phyloP scores from a whole-genome alignment of 2,888 invertebrate genomes.

The Eristalis pertinax region DNA sequence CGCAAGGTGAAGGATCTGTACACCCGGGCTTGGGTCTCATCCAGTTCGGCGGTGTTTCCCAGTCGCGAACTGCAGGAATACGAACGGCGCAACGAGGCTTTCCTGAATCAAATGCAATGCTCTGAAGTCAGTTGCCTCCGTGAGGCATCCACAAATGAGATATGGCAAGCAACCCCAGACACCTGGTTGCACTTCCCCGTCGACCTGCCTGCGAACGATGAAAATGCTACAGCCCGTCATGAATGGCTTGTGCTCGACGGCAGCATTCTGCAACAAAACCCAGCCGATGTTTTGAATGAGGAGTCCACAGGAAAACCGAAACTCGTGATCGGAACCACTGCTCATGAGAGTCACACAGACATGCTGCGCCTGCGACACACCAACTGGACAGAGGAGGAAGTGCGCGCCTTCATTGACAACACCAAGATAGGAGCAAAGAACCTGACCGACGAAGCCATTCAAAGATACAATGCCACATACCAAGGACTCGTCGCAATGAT shows the following conservation, averaged over 20 bases:
- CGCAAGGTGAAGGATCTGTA: slow-evolving; percentile 86
- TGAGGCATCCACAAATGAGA: slow-evolving; percentile 82
- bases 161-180: slow-evolving; percentile 87
- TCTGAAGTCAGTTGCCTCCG: slow-evolving; percentile 84
- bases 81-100: slow-evolving; percentile 84
- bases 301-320: slow-evolving; percentile 80
- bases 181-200: slow-evolving; percentile 86
- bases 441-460: slow-evolving; percentile 85
- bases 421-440: slow-evolving; percentile 84
- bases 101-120: slow-evolving; percentile 84
- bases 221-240: slow-evolving; percentile 84
- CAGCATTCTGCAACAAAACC: slow-evolving; percentile 85
- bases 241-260: slow-evolving; percentile 92
- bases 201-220: slow-evolving; percentile 83
- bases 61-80: slow-evolving; percentile 84
- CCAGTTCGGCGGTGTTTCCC: slow-evolving; percentile 88
- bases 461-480: slow-evolving; percentile 87
- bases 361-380: slow-evolving; percentile 84
- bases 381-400: slow-evolving; percentile 86
- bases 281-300: slow-evolving; percentile 85
- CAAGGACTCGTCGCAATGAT: slow-evolving; percentile 87
- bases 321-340: slow-evolving; percentile 88
- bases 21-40: slow-evolving; percentile 90
- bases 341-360: slow-evolving; percentile 87
- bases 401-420: slow-evolving; percentile 84